Percentiles rank a stretch among this genome's conserved stretches.
phyloP scores from a whole-genome alignment of 2,113 vertebrate species.

The Struthidea cinerea region DNA sequence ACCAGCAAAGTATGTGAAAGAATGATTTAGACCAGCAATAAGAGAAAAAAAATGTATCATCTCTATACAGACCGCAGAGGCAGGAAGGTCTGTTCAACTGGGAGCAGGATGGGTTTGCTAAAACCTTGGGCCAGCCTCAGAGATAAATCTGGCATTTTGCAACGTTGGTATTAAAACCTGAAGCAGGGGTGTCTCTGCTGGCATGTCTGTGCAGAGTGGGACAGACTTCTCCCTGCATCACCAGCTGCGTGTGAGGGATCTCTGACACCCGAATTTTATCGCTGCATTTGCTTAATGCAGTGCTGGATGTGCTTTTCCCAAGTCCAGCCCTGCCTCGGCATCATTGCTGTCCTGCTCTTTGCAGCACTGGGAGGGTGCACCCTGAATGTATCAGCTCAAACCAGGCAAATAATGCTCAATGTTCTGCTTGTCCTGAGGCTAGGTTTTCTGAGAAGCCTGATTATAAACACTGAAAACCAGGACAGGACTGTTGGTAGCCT shows the following conservation, averaged over 20 bases:
- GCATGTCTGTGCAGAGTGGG: not conserved
- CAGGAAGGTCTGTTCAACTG: not conserved
- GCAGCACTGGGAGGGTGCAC: not conserved
- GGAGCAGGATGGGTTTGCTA: not conserved
- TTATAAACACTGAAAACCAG: not conserved
- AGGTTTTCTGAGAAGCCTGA: not conserved
- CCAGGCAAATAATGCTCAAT: not conserved
- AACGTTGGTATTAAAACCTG: not conserved
- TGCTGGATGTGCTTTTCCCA: not conserved
- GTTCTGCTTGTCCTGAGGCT: not conserved
- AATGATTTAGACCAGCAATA: not conserved
- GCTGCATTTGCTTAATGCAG: not conserved
- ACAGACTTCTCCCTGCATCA: not conserved
- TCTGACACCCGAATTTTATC: not conserved
- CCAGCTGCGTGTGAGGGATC: not conserved
- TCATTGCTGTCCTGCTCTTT: not conserved
- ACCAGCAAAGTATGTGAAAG: not conserved
- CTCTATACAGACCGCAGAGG: not conserved
- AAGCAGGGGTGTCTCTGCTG: not conserved
- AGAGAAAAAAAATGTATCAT: not conserved
- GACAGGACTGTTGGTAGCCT: not conserved
- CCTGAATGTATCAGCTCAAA: not conserved
- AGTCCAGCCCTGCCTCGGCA: not conserved
- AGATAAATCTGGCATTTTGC: not conserved
- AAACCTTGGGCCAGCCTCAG: not conserved